Base-by-base conservation (phyloP, 2,113 vertebrate genomes). In the Turdus rufiventris region DNA sequence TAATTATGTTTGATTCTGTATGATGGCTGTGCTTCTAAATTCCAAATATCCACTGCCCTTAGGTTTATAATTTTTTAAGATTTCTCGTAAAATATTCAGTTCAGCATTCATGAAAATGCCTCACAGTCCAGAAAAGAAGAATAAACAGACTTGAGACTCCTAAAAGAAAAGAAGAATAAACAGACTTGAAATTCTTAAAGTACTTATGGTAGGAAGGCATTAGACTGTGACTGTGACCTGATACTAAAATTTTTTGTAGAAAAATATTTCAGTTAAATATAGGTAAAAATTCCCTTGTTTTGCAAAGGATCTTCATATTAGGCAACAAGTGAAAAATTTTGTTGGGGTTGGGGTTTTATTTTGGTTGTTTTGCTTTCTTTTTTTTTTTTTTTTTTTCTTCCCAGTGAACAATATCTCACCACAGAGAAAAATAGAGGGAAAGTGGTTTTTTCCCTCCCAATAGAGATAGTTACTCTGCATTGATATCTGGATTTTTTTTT, bases 281-380 rank as follows among this genome's bases (percentile, higher is more conserved):
- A 54, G 12, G 14, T 24, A 14, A 19, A 51, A 65, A n/a, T 72
- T 54, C 40, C 11, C 6, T 40, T 54, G 2, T 28, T 38, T 50
- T 58, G 9, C 5, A 62, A 76, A 50, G 1, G 7, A 16, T 76
- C 24, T 34, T 70, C 23, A 6, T n/a, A 18, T 40, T 53, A 76
- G 18, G 10, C 18, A 63, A 26, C 1, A 5, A 8, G 2, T 40
- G 3, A 26, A 74, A 6, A 0, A 45, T 23, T 67, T 53, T 34
- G 8, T 18, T 40, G 3, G 26, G 2, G 4, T 47, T 73, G 9
- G 1, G 3, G 14, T 26, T 8, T 23, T n/a, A 5, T 34, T 58
- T 43, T 38, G 1, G 0, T n/a, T 43, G 3, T 9, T 51, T 81
- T 36, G 4, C 3, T 54, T 70, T 48, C 4, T 25, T 47, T 40